Evolutionary conservation across 1,140 invertebrate genomes (phyloP).

Genomic region (Portunus trituberculatus): DNA sequence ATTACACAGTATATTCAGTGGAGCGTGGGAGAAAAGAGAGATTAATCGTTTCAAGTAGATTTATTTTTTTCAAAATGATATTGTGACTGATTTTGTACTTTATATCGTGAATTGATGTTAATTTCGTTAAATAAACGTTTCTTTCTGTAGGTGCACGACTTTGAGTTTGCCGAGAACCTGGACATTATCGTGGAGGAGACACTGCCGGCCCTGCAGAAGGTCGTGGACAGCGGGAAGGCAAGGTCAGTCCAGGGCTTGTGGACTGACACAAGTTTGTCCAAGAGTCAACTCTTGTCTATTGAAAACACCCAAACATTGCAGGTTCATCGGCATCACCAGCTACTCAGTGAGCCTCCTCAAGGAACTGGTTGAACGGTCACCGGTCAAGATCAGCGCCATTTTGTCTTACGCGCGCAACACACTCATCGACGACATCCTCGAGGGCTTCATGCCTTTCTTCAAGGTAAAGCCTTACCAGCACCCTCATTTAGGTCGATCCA

Average conservation of each 20-base stretch:
- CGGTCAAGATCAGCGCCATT: slow-evolving; percentile 86
- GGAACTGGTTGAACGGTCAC: slow-evolving; percentile 86
- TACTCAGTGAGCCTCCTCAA: slow-evolving; percentile 90
- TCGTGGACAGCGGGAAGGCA: slow-evolving; percentile 89
- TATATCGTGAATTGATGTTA: too few relatives aligned
- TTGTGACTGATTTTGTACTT: too few relatives aligned
- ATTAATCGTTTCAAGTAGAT: too few relatives aligned
- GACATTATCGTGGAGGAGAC: slow-evolving; percentile 92
- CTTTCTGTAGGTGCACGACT: slow-evolving; percentile 90
- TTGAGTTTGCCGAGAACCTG: slow-evolving; percentile 91
- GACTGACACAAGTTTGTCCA: too few relatives aligned
- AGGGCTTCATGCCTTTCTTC: slow-evolving; percentile 88
- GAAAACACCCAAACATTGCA: not conserved
- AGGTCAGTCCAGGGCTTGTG: slow-evolving; percentile 78
- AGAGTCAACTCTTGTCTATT: too few relatives aligned
- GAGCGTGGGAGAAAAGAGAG: too few relatives aligned
- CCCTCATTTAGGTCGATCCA: too few relatives aligned
- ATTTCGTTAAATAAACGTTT: not conserved
- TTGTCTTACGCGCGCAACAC: slow-evolving; percentile 90
- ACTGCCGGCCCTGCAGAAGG: slow-evolving; percentile 88
- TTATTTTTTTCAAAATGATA: too few relatives aligned
- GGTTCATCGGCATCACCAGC: slow-evolving; percentile 92
- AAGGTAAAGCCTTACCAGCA: slow-evolving; percentile 82
- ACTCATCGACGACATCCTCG: slow-evolving; percentile 88
- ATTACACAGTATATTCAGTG: too few relatives aligned